Evolutionary conservation across 1,140 invertebrate species (phyloP).

Genomic region (Cecropterus lyciades): DNA sequence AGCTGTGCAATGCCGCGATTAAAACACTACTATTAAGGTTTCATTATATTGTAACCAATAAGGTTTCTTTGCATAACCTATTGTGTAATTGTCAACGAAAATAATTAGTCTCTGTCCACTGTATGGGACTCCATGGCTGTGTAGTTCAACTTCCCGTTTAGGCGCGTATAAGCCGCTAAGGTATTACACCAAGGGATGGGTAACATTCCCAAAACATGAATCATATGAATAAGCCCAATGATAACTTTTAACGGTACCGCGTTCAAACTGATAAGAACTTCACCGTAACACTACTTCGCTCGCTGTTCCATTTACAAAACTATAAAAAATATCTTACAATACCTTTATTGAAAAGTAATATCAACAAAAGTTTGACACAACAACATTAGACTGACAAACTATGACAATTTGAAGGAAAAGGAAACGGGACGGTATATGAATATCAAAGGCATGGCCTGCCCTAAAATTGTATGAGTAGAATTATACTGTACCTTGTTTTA

Average conservation of each 20-base stretch:
- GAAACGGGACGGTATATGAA: slow-evolving; percentile 39
- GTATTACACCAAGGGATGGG: slow-evolving; percentile 54
- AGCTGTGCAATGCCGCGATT: background rate
- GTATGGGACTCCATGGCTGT: slow-evolving; percentile 37
- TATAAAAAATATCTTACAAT: slow-evolving; percentile 48
- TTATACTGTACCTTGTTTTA: slow-evolving; percentile 6
- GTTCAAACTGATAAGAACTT: slow-evolving; percentile 31
- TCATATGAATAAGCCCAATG: slow-evolving; percentile 59
- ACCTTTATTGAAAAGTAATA: slow-evolving; percentile 64
- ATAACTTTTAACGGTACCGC: slow-evolving; percentile 30
- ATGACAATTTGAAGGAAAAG: slow-evolving; percentile 39
- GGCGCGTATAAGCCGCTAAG: slow-evolving; percentile 56
- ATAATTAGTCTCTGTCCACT: slow-evolving; percentile 36
- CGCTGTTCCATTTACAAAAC: slow-evolving; percentile 62
- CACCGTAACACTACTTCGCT: slow-evolving; percentile 28
- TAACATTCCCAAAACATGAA: slow-evolving; percentile 76
- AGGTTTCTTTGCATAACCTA: slow-evolving; percentile 54
- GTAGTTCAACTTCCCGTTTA: slow-evolving; percentile 58
- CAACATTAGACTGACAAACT: slow-evolving; percentile 66
- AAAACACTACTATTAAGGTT: slow-evolving; percentile 10
- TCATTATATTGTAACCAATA: slow-evolving; percentile 6
- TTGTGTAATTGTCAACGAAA: slow-evolving; percentile 28
- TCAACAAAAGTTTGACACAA: slow-evolving; percentile 82
- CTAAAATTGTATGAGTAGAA: background rate
- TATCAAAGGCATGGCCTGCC: slow-evolving; percentile 5